Conservation (phyloP, 2,888 invertebrate genomes). For the Lathronympha strigana region DNA sequence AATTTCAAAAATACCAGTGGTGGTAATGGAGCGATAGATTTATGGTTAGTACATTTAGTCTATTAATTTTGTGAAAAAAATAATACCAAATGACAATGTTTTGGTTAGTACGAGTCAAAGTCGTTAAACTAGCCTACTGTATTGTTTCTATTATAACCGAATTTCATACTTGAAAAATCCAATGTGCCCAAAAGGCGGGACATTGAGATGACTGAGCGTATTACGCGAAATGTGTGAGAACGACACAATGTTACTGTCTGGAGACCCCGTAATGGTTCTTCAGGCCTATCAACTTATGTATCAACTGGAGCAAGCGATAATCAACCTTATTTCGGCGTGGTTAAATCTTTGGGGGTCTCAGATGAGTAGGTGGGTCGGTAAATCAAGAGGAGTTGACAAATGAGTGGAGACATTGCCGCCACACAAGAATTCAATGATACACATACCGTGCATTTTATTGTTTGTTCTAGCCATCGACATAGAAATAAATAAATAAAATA, state of each 20-base stretch:
- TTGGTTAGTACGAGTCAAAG: not conserved
- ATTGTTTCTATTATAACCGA: conserved; percentile 12
- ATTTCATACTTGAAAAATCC: conserved; percentile 66
- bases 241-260: conserved; percentile 42
- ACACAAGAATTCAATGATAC: conserved; percentile 29
- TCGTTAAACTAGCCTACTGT: conserved; percentile 10
- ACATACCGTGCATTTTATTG: conserved; percentile 11
- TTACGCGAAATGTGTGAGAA: conserved; percentile 50
- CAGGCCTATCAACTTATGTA: conserved; percentile 4
- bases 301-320: not conserved
- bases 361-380: conserved; percentile 9
- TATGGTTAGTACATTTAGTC: too few relatives aligned
- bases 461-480: too few relatives aligned
- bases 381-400: conserved; percentile 34
- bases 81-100: too few relatives aligned
- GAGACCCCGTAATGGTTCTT: conserved; percentile 26
- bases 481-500: too few relatives aligned
- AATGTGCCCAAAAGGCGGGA: conserved; percentile 57
- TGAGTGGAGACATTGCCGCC: conserved; percentile 30
- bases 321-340: not conserved
- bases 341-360: not conserved
- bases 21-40: too few relatives aligned
- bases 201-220: conserved; percentile 51
- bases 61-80: too few relatives aligned
- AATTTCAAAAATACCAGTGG: too few relatives aligned